These are phyloP conservation scores for Lycaena phlaeas DNA, from an alignment of 2,888 invertebrate genomes.

Conservation along the genomic window DNA sequence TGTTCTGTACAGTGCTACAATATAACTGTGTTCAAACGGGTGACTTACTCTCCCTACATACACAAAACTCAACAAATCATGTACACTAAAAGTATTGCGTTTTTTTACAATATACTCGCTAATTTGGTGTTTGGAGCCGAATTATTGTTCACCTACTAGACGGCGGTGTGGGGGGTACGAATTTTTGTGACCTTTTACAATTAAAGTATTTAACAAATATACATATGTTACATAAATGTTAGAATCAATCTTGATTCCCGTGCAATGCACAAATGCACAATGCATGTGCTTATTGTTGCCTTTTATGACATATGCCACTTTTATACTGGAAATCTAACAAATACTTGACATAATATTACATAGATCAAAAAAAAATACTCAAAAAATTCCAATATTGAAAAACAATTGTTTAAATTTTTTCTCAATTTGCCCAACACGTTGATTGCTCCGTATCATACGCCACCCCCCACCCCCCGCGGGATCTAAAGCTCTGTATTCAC, in stretches of 20 bases:
- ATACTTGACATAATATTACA: too few relatives aligned
- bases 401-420: too few relatives aligned
- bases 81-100: constrained; percentile 56
- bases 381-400: too few relatives aligned
- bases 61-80: constrained; percentile 54
- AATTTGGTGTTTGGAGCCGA: constrained; percentile 63
- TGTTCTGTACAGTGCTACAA: constrained; percentile 29
- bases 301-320: too few relatives aligned
- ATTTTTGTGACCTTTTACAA: constrained; percentile 11
- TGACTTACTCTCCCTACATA: constrained; percentile 32
- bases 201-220: background rate
- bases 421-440: too few relatives aligned
- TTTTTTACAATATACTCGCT: constrained; percentile 59
- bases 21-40: constrained; percentile 61
- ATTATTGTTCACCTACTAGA: constrained; percentile 40
- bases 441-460: too few relatives aligned
- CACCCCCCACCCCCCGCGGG: constrained; percentile 28
- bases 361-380: too few relatives aligned
- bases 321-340: too few relatives aligned
- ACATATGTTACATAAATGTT: too few relatives aligned
- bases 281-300: too few relatives aligned
- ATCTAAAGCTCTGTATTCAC: constrained; percentile 53
- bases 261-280: too few relatives aligned
- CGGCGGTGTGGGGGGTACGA: constrained; percentile 27
- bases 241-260: too few relatives aligned